Evolutionary conservation across 2,888 invertebrate genomes (phyloP).

Genomic region (Mystacides longicornis): DNA sequence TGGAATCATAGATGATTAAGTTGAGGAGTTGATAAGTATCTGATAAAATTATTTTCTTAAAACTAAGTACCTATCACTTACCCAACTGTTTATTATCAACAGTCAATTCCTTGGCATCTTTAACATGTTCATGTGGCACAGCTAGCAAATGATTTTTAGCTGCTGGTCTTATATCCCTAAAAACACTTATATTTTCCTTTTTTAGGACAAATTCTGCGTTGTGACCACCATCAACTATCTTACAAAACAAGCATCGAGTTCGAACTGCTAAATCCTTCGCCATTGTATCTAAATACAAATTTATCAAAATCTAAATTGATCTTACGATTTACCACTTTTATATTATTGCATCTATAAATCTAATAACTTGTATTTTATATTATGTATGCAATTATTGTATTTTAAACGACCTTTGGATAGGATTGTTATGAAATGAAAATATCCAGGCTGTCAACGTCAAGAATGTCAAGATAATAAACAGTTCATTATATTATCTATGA

Average conservation of each 20-base stretch:
- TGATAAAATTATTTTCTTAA: too few relatives aligned
- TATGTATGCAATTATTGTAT: background rate
- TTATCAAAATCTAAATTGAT: background rate
- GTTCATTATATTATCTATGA: too few relatives aligned
- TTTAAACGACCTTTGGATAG: too few relatives aligned
- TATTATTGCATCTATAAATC: background rate
- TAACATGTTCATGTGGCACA: slow-evolving; percentile 69
- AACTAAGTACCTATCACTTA: too few relatives aligned
- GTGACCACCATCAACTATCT: slow-evolving; percentile 56
- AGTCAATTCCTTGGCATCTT: slow-evolving; percentile 62
- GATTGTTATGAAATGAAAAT: too few relatives aligned
- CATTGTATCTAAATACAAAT: background rate
- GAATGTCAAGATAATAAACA: too few relatives aligned
- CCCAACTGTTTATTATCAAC: slow-evolving; percentile 60
- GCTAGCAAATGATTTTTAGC: slow-evolving; percentile 72
- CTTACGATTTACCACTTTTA: background rate
- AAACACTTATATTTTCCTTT: slow-evolving; percentile 69
- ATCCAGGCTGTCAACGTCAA: too few relatives aligned
- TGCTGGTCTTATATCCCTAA: slow-evolving; percentile 78
- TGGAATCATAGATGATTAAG: too few relatives aligned
- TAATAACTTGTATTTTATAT: background rate
- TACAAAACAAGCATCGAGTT: slow-evolving; percentile 63
- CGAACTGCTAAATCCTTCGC: background rate
- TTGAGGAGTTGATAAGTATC: too few relatives aligned
- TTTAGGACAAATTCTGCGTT: slow-evolving; percentile 58